phyloP scores from a whole-genome alignment of 2,797 vertebrate species.

The Myotis pilosus region DNA sequence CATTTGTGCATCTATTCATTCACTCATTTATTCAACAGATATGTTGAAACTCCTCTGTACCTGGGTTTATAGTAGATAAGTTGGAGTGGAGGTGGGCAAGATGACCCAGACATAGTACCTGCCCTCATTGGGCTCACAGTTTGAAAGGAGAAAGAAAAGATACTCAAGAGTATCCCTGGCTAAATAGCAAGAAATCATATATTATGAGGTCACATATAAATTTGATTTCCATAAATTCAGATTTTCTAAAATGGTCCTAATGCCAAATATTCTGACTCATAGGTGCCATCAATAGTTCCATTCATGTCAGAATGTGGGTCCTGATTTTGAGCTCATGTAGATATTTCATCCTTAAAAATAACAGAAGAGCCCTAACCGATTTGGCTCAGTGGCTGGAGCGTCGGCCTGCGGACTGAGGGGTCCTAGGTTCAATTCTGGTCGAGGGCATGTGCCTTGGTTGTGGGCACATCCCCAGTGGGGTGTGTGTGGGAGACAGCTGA shows the following conservation, averaged over 20 bases:
- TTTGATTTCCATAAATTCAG: neutral
- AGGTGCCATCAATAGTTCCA: neutral
- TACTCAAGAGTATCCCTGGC: neutral
- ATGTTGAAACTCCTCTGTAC: neutral
- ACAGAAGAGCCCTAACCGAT: neutral
- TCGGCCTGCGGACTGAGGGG: too few species aligned
- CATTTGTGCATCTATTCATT: neutral
- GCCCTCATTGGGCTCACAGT: neutral
- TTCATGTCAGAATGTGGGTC: neutral
- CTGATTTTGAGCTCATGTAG: constrained; percentile 29
- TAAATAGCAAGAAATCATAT: neutral
- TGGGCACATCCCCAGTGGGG: too few species aligned
- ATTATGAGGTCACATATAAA: neutral
- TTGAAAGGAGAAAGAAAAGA: constrained; percentile 34
- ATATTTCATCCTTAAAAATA: constrained; percentile 35
- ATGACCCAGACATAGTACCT: neutral
- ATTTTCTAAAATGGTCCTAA: constrained; percentile 40
- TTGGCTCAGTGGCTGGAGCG: too few species aligned
- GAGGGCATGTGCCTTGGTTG: too few species aligned
- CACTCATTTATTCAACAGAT: neutral
- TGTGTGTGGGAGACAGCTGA: too few species aligned
- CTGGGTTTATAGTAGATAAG: neutral
- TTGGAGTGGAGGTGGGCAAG: neutral
- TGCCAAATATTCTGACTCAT: neutral
- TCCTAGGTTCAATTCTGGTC: too few species aligned